Conservation (phyloP, 2,888 invertebrate genomes). For the Patella caerulea region DNA sequence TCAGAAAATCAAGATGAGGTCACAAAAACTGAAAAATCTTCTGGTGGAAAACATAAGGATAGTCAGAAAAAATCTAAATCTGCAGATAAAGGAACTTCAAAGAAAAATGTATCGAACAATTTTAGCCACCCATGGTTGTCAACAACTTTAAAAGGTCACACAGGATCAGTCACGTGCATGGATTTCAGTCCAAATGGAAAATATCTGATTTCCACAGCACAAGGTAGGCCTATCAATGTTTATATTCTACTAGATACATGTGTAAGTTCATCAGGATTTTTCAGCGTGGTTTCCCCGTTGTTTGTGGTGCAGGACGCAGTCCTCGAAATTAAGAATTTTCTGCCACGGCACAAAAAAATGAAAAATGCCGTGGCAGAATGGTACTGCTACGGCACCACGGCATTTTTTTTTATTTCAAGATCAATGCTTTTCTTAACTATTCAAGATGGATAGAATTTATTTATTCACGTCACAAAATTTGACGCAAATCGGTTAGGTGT, state of each 20-base stretch:
- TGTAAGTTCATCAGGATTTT: too few species aligned
- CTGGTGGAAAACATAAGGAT: conserved; percentile 12
- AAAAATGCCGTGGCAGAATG: too few species aligned
- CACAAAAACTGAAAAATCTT: conserved; percentile 20
- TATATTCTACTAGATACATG: not conserved
- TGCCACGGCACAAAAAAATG: too few species aligned
- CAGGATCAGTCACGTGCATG: conserved; percentile 80
- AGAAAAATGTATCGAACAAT: conserved; percentile 43
- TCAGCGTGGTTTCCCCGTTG: too few species aligned
- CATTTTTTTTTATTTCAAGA: too few species aligned
- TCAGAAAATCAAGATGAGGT: conserved; percentile 9
- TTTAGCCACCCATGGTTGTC: conserved; percentile 86
- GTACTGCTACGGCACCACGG: too few species aligned
- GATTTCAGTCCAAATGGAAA: conserved; percentile 89
- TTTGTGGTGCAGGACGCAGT: too few species aligned
- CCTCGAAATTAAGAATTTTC: too few species aligned
- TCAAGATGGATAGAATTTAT: too few species aligned
- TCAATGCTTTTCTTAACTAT: too few species aligned
- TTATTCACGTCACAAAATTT: too few species aligned
- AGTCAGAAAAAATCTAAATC: conserved; percentile 29
- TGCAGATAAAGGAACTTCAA: conserved; percentile 31
- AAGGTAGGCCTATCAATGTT: conserved; percentile 78
- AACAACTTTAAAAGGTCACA: conserved; percentile 87
- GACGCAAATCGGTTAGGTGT: too few species aligned
- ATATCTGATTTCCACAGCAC: conserved; percentile 86